Percentiles rank a stretch among this genome's conserved stretches.
Conservation (phyloP, 2,888 invertebrate genomes). For the Meteorus cinctellus region DNA sequence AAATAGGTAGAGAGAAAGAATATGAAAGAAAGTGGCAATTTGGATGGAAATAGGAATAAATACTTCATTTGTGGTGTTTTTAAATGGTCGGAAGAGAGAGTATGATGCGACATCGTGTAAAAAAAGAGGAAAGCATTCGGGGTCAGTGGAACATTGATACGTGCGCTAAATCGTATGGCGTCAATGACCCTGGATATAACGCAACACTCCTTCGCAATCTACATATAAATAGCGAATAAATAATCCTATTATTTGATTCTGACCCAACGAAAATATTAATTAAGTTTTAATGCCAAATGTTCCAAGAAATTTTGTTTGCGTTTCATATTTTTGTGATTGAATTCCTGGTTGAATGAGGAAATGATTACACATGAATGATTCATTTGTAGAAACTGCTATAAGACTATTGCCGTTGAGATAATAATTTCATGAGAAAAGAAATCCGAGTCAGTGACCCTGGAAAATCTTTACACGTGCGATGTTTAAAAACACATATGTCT, state of each 20-base stretch:
- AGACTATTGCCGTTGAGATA: conserved; percentile 15
- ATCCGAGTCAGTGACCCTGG: conserved; percentile 51
- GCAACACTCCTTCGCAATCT: background rate
- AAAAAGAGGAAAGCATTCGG: conserved; percentile 57
- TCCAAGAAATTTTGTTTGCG: too few species aligned
- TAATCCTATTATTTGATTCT: background rate
- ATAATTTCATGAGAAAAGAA: conserved; percentile 47
- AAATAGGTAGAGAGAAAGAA: conserved; percentile 38
- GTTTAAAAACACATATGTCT: background rate
- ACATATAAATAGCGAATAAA: background rate
- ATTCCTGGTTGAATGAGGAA: background rate
- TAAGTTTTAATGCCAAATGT: background rate
- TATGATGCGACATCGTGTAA: conserved; percentile 22
- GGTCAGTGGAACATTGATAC: conserved; percentile 68
- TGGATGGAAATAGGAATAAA: background rate
- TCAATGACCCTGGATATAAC: conserved; percentile 63
- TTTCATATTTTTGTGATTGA: background rate
- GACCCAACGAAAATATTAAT: background rate
- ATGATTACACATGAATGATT: background rate
- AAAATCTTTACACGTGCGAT: conserved; percentile 40
- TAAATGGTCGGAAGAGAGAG: conserved; percentile 22
- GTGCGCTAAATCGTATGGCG: conserved; percentile 68
- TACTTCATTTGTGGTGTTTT: background rate
- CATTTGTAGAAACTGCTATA: conserved; percentile 10
- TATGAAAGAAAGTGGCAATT: conserved; percentile 15